Evolutionary conservation across 2,797 vertebrate species (phyloP), one percentile per base, ranked within the genome.

Genomic region (Aphelocoma californica): DNA sequence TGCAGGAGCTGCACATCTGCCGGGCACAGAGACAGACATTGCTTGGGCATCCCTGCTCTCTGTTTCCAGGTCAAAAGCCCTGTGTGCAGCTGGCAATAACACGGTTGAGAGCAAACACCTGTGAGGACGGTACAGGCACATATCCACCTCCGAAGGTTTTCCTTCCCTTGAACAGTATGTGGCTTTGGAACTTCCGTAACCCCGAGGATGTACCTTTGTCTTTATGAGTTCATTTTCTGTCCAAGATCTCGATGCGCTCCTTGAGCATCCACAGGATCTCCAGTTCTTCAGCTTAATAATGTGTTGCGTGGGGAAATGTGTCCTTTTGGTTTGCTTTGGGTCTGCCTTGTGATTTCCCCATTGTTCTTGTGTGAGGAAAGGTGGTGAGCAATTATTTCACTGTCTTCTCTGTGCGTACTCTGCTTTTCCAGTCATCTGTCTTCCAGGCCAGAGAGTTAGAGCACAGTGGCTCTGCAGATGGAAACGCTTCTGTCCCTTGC

Each of bases 11-110:
- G 62, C 29, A 16, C 12, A 3, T 58, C 40, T 29, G 13, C 19
- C 62, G 75, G 47, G 7, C 32, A 17, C 0, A 2, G 8, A 44
- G 56, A 13, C 31, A 18, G 38, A 17, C 4, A 1, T 40, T 31
- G 44, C 81, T 67, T 2, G 6, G 44, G 28, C 26, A 7, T 65
- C 48, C 12, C 29, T 58, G 40, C 28, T 65, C 32, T 38, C 12
- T 54, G 28, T 53, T 69, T 45, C 69, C 47, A 28, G 13, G 53
- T 21, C 29, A 15, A 34, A 67, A 65, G 26, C 36, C 28, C 70
- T 2, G 0, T 28, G 19, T 81, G 42, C 26, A 23, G 45, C 56
- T 40, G 17, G 45, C 40, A 9, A 0, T 25, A 45, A 56, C 9
- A 2, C 0, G 1, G 11, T n/a, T 26, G 14, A 34, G 60, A 48